Evolutionary conservation across 2,797 vertebrate species (phyloP).

Genomic region (Eleutherodactylus coqui): DNA sequence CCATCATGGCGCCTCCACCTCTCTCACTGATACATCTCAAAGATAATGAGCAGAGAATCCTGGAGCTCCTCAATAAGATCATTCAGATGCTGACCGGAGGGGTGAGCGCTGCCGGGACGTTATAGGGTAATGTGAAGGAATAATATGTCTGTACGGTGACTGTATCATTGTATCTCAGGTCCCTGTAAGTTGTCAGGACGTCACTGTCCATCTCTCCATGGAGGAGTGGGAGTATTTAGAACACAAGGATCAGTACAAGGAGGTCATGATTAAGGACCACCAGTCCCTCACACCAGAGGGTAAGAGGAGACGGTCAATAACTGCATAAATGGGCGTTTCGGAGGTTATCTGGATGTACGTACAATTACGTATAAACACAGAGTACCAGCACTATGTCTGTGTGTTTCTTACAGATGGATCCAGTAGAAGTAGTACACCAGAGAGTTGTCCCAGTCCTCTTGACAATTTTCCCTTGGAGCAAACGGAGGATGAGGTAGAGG

Average conservation of each 20-base stretch:
- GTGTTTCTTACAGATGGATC: background rate
- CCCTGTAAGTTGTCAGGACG: background rate
- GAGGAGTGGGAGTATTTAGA: slow-evolving; percentile 47
- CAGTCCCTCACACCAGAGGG: background rate
- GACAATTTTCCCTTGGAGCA: background rate
- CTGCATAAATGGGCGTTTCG: background rate
- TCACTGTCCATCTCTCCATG: slow-evolving; percentile 27
- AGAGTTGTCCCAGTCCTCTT: background rate
- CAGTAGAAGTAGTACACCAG: background rate
- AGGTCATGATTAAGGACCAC: background rate
- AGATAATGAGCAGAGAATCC: background rate
- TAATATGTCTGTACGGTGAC: background rate
- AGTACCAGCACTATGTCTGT: background rate
- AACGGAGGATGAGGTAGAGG: too few relatives aligned
- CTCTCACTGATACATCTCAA: background rate
- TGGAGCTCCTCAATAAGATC: background rate
- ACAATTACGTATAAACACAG: background rate
- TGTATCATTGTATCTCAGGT: background rate
- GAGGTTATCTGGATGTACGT: background rate
- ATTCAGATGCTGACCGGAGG: background rate
- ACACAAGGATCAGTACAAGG: background rate
- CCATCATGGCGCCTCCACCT: background rate
- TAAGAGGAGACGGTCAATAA: slow-evolving; percentile 1
- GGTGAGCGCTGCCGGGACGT: background rate
- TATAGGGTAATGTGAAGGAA: background rate